phyloP scores from a whole-genome alignment of 2,888 invertebrate genomes.

The Elmis aenea region DNA sequence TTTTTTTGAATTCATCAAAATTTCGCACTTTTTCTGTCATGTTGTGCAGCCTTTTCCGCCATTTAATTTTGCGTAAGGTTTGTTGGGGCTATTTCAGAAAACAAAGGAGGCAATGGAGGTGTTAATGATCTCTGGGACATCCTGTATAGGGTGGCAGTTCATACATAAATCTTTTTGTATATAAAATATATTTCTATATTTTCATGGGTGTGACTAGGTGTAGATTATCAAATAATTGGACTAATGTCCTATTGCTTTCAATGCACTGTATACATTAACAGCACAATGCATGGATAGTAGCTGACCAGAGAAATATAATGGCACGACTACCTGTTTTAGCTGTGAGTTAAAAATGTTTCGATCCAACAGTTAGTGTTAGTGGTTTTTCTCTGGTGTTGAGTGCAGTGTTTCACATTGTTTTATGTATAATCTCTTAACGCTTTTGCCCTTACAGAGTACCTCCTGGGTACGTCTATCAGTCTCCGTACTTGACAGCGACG shows the following conservation, averaged over 20 bases:
- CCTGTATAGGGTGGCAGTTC: too few species aligned
- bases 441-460: conserved; percentile 17
- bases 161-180: too few species aligned
- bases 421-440: conserved; percentile 6
- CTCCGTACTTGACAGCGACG: conserved; percentile 63
- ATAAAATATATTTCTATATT: too few species aligned
- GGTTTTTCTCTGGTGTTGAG: conserved; percentile 42
- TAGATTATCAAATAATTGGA: conserved; percentile 15
- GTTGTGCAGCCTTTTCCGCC: too few species aligned
- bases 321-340: conserved; percentile 14
- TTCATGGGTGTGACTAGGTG: conserved; percentile 22
- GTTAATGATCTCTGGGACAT: too few species aligned
- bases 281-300: conserved; percentile 29
- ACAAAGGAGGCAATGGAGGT: too few species aligned
- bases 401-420: conserved; percentile 35
- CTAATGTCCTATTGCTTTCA: conserved; percentile 23
- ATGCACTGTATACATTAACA: conserved; percentile 29
- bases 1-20: too few species aligned
- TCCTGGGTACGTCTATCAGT: conserved; percentile 72
- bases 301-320: conserved; percentile 27
- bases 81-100: too few species aligned
- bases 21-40: too few species aligned
- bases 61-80: too few species aligned
- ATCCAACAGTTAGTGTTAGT: conserved; percentile 14
- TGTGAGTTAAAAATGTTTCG: conserved; percentile 6